Conservation (phyloP, 2,888 invertebrate species). For the Rotaria socialis region DNA sequence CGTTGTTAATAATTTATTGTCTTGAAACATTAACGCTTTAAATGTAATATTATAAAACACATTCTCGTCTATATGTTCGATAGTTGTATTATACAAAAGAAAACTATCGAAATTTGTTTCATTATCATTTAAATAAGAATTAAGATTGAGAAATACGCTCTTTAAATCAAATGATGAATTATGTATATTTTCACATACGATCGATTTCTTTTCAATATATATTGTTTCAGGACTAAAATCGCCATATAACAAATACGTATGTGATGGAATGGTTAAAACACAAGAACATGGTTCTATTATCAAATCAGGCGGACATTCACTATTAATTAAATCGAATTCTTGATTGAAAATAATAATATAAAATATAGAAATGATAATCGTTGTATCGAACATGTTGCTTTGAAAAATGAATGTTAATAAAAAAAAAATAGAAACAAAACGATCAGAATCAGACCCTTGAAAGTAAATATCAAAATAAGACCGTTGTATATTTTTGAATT, state of each 20-base stretch:
- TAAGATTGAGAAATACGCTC: neutral
- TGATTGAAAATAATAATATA: neutral
- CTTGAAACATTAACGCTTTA: neutral
- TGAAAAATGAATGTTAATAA: neutral
- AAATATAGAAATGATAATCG: neutral
- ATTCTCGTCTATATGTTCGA: neutral
- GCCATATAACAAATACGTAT: neutral
- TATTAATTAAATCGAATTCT: neutral
- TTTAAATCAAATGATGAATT: constrained; percentile 21
- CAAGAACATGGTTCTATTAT: constrained; percentile 6
- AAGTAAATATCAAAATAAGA: neutral
- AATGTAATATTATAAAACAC: neutral
- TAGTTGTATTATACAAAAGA: neutral
- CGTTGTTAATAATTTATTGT: neutral
- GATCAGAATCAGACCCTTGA: neutral
- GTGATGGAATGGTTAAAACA: neutral
- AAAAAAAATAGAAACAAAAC: neutral
- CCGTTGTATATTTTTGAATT: neutral
- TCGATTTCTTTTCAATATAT: neutral
- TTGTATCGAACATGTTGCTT: neutral
- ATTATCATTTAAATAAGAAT: neutral
- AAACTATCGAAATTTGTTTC: constrained; percentile 19
- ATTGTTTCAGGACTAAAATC: constrained; percentile 10
- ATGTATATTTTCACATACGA: constrained; percentile 27
- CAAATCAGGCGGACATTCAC: neutral